A percentile compares a stretch with the other conserved stretches of the same genome.
phyloP scores from a whole-genome alignment of 2,797 vertebrate species.

The Margarornis squamiger region DNA sequence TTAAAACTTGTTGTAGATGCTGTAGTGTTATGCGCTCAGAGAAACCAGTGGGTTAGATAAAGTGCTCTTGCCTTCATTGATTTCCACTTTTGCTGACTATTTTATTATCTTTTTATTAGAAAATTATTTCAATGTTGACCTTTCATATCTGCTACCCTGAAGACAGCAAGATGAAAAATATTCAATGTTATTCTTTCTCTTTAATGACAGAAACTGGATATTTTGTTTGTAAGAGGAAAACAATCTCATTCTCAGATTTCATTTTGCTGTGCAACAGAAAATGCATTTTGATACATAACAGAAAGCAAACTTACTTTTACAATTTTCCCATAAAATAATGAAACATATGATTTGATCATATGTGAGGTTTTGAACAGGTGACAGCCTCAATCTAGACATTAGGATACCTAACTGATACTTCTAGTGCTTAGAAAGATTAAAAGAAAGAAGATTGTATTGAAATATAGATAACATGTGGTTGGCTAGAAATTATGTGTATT shows the following conservation, averaged over 20 bases:
- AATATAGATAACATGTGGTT: background rate
- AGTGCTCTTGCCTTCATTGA: background rate
- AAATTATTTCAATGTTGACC: background rate
- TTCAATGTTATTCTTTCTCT: background rate
- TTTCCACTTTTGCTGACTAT: background rate
- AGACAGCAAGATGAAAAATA: background rate
- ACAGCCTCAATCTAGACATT: background rate
- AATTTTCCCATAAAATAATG: background rate
- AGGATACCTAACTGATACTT: background rate
- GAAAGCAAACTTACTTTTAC: background rate
- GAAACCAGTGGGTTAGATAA: background rate
- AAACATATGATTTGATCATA: background rate
- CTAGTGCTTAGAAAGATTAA: background rate
- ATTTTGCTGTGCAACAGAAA: background rate
- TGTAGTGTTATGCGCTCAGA: background rate
- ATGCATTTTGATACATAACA: background rate
- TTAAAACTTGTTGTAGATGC: background rate
- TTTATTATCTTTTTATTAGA: background rate
- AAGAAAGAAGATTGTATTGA: background rate
- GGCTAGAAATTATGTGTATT: background rate
- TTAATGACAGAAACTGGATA: background rate
- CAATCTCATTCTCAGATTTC: background rate
- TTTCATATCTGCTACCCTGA: background rate
- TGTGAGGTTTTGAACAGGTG: background rate
- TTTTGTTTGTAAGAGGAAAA: background rate